These are phyloP conservation scores for Chunga burmeisteri DNA, from an alignment of 2,113 vertebrate genomes.

Conservation along the genomic window DNA sequence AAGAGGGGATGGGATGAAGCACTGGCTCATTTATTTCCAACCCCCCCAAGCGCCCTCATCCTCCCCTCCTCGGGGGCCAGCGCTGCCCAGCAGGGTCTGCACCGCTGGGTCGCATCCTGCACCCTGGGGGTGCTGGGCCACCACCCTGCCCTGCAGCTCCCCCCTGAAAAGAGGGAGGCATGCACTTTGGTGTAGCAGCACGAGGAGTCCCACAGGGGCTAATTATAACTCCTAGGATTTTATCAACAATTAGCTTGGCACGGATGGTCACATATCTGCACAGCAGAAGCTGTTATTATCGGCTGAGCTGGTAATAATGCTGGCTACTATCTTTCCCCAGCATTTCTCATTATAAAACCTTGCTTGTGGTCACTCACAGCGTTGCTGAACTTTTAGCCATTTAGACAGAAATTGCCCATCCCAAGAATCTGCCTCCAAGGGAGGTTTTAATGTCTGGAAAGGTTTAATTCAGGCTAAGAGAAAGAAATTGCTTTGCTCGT, in stretches of 20 bases:
- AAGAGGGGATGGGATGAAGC: neutral
- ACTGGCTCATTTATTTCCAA: neutral
- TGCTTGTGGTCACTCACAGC: neutral
- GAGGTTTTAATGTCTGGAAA: neutral
- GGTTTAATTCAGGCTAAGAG: neutral
- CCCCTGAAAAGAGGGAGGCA: neutral
- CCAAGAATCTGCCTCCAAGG: neutral
- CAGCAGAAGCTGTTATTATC: neutral
- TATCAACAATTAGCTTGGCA: constrained; percentile 63
- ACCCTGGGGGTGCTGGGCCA: neutral
- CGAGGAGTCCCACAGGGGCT: neutral
- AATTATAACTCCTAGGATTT: constrained; percentile 62
- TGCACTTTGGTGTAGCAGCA: neutral
- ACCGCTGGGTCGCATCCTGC: fast-evolving
- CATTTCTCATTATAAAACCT: neutral
- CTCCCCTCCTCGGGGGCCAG: neutral
- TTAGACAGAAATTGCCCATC: neutral
- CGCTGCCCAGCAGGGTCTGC: neutral
- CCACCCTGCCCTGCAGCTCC: neutral
- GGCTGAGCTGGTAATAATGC: neutral
- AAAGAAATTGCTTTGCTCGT: neutral
- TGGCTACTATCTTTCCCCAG: neutral
- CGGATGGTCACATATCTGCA: constrained; percentile 46
- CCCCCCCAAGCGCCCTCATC: fast-evolving
- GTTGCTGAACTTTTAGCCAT: neutral